Evolutionary conservation across 2,113 vertebrate genomes (phyloP).

Genomic region (Microcebus griseorufus): DNA sequence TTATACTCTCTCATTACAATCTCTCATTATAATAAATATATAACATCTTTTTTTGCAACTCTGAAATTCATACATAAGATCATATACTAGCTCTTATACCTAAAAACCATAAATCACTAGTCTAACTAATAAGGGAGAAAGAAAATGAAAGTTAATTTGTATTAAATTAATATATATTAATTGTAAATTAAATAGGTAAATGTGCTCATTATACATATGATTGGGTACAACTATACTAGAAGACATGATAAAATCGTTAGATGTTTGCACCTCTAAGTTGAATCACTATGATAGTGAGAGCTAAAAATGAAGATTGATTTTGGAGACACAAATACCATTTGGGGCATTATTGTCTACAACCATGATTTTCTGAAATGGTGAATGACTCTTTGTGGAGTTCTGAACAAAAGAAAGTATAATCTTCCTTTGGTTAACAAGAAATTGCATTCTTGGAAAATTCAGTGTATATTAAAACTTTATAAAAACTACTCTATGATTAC

Average conservation of each 20-base stretch:
- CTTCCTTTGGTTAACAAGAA: not conserved
- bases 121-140: not conserved
- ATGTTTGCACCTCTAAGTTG: not conserved
- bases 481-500: not conserved
- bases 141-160: not conserved
- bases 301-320: not conserved
- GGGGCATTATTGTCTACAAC: not conserved
- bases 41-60: not conserved
- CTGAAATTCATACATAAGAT: not conserved
- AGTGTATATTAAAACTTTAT: not conserved
- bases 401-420: not conserved
- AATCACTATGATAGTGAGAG: not conserved
- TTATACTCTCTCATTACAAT: not conserved
- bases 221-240: not conserved
- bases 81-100: not conserved
- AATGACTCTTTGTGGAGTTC: not conserved
- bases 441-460: not conserved
- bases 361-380: not conserved
- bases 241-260: not conserved
- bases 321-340: not conserved
- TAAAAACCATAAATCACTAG: not conserved
- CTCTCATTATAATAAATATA: not conserved
- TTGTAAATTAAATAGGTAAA: not conserved
- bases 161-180: not conserved
- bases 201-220: not conserved